Base-by-base conservation (phyloP, 2,113 vertebrate genomes). In the Gobio gobio region DNA sequence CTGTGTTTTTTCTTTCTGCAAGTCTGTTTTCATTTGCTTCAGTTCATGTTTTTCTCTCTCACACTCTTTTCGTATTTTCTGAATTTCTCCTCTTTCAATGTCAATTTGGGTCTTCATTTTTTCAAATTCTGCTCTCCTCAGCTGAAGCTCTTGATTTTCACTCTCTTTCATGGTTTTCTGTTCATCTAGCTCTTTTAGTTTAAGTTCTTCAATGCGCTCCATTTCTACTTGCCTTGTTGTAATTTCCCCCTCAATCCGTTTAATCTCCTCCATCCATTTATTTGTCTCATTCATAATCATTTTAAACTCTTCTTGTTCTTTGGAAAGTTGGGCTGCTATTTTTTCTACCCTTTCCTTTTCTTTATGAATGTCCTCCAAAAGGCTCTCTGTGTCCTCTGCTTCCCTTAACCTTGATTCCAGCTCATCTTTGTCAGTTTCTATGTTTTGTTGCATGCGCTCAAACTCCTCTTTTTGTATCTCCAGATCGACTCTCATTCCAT, bases 291-390 rank as follows among this genome's bases (percentile, higher is more conserved):
- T 26, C 22, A 79, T 22, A 58, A 79, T 78, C 5, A 58, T 85
- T 85, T 29, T 45, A 12, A 85, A 22, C 26, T 78, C 83, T 29
- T 79, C 18, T 26, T 85, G 84, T 47, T 80, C 64, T 70, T 85
- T 80, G 40, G 18, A 47, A 74, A 85, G 84, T 61, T 85, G 33
- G 9, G 18, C 10, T 58, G 56, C 18, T 56, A 85, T 80, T 51
- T 85, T 40, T 40, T 80, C 84, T 61, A 49, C 33, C 29, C 22
- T 85, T 29, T 80, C 51, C 26, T 85, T 80, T 61, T 85, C 77
- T 73, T 45, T 85, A 4, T 61, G 20, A 3, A 80, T 18, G 4
- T 47, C 66, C 36, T 49, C 56, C 47, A 80, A 58, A 72, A 85
- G 29, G 26, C 24, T 59, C 54, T 80, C 66, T 51, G 43, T 40